These are phyloP conservation scores for Euclidia mi DNA, from an alignment of 2,888 invertebrate genomes.

Conservation along the genomic window DNA sequence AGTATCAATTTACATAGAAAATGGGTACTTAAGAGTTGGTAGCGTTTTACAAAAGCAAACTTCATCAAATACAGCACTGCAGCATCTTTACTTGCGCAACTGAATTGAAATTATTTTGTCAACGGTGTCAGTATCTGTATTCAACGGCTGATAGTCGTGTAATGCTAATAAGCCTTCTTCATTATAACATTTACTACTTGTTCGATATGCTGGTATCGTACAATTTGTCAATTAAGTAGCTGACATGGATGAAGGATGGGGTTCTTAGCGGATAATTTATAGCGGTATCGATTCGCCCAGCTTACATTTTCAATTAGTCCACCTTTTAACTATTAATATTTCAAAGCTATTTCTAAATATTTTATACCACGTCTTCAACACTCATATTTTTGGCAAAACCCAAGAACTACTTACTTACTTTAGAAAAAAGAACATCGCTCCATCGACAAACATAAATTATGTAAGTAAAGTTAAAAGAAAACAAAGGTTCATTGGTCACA, in stretches of 20 bases:
- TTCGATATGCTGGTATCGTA: constrained; percentile 67
- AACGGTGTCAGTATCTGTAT: constrained; percentile 41
- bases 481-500: neutral
- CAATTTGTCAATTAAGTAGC: constrained; percentile 68
- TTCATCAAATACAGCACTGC: constrained; percentile 14
- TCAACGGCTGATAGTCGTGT: constrained; percentile 33
- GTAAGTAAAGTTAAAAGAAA: neutral
- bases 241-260: constrained; percentile 45
- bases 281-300: constrained; percentile 23
- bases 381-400: too few species aligned
- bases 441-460: neutral
- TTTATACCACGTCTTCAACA: constrained; percentile 1
- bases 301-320: constrained; percentile 24
- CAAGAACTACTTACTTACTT: too few species aligned
- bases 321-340: constrained; percentile 35
- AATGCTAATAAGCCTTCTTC: constrained; percentile 45
- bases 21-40: neutral
- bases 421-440: too few species aligned
- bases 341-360: constrained; percentile 26
- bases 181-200: constrained; percentile 42
- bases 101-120: constrained; percentile 27
- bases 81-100: constrained; percentile 33
- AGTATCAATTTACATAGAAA: neutral
- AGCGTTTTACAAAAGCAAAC: constrained; percentile 17
- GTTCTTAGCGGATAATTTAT: constrained; percentile 45